Percentiles rank a stretch among this genome's conserved stretches.
phyloP scores from a whole-genome alignment of 1,140 invertebrate species.

The Dendrolimus kikuchii region DNA sequence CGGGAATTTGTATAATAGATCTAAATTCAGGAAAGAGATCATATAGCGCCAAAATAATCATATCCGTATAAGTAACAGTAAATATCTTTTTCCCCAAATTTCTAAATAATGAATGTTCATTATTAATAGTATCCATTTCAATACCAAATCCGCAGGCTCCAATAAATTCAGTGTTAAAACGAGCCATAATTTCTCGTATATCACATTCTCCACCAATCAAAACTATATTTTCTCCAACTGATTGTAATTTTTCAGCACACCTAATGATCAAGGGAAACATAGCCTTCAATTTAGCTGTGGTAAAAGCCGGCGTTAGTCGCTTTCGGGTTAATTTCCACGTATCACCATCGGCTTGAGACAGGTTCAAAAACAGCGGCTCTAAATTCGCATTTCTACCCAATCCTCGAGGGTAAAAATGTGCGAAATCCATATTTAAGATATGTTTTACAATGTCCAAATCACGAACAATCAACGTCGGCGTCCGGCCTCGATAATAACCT shows the following conservation, averaged over 20 bases:
- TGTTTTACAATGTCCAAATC: slow-evolving; percentile 32
- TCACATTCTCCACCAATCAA: slow-evolving; percentile 21
- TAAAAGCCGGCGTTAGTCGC: slow-evolving; percentile 75
- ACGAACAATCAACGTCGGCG: slow-evolving; percentile 16
- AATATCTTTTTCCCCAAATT: slow-evolving; percentile 27
- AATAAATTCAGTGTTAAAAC: slow-evolving; percentile 65
- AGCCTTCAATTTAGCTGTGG: slow-evolving; percentile 72
- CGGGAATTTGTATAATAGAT: background rate
- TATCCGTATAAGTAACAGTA: background rate
- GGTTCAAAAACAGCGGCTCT: slow-evolving; percentile 36
- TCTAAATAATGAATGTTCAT: slow-evolving; percentile 65
- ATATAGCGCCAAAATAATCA: background rate
- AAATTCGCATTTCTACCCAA: slow-evolving; percentile 37
- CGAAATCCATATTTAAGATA: slow-evolving; percentile 31
- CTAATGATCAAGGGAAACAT: slow-evolving; percentile 68
- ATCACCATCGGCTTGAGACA: slow-evolving; percentile 59
- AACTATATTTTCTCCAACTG: slow-evolving; percentile 27
- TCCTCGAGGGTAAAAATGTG: background rate
- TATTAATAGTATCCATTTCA: slow-evolving; percentile 60
- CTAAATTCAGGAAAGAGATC: background rate
- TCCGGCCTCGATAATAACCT: slow-evolving; percentile 1
- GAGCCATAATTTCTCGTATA: slow-evolving; percentile 38
- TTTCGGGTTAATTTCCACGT: slow-evolving; percentile 74
- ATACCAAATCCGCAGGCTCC: slow-evolving; percentile 70
- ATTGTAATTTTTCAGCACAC: slow-evolving; percentile 53